Evolutionary conservation across 2,113 vertebrate species (phyloP), one percentile per base, ranked within the genome.

Genomic region (Phodopus roborovskii): DNA sequence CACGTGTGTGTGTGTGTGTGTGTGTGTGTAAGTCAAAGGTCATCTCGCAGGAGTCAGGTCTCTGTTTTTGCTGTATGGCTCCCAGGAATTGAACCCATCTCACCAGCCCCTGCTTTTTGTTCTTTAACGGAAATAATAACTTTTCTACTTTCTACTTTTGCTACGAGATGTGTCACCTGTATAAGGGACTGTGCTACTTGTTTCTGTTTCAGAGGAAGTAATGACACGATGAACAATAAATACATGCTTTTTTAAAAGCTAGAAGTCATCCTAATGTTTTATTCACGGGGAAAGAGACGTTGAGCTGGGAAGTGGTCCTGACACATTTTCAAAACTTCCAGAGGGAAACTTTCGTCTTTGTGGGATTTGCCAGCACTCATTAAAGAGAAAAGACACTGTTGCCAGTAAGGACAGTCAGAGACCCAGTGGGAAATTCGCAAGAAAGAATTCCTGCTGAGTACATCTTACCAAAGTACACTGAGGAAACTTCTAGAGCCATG

Each of bases 271-370:
- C 9, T 77, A 87, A 70, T 1, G 71, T 95, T 62, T 62, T 83
- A 24, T 78, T 89, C 26, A 39, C 3, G 39, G 36, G 83, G n/a
- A 95, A 62, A 81, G 77, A 36, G 12, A 88, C 70, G 85, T 78
- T 91, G 48, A 91, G 90, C 16, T 95, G n/a, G 53, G 84, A 58
- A 89, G 48, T 62, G 73, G 16, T 88, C 50, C 92, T 86, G 45
- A 78, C n/a, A 66, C 50, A n/a, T 60, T 68, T 94, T 66, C 62
- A 71, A 83, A 70, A 85, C 71, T 74, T 90, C 1, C 82, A 94
- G 77, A 78, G 24, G 36, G 33, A 71, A 82, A 56, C 5, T 81
- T 90, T 88, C 33, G 75, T 82, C 91, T 92, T 85, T 45, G 22
- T 85, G 88, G 48, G 33, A 68, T 74, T 94, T 95, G 36, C 82